Conservation (phyloP, 2,113 vertebrate genomes). For the Rissa tridactyla region DNA sequence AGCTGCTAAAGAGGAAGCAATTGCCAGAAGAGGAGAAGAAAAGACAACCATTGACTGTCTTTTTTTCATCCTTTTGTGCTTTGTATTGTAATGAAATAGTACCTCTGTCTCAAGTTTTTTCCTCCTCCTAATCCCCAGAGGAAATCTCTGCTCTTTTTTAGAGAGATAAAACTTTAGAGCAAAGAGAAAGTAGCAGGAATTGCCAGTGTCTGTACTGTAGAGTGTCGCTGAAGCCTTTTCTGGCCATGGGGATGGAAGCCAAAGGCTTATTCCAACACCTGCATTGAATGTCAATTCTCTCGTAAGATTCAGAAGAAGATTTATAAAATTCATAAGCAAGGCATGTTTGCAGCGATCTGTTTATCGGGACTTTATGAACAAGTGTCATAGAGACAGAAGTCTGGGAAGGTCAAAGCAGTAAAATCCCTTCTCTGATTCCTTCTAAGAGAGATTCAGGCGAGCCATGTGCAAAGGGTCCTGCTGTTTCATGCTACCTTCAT, state of each 20-base stretch:
- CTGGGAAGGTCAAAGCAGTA: conserved; percentile 42
- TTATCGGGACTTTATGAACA: neutral
- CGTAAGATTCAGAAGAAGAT: neutral
- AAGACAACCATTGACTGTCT: neutral
- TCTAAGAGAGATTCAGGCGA: neutral
- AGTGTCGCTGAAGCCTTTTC: conserved; percentile 67
- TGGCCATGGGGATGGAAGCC: neutral
- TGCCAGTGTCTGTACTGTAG: neutral
- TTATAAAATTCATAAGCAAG: neutral
- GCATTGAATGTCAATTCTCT: conserved; percentile 30
- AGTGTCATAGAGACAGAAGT: conserved; percentile 15
- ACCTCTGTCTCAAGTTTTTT: conserved; percentile 24
- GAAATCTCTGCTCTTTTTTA: conserved; percentile 70
- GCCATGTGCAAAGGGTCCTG: neutral
- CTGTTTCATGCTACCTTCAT: neutral
- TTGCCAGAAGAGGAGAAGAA: neutral
- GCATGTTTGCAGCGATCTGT: neutral
- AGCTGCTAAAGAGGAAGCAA: neutral
- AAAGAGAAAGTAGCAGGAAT: conserved; percentile 57
- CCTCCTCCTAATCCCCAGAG: conserved; percentile 52
- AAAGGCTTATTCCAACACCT: conserved; percentile 53
- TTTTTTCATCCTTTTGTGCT: conserved; percentile 13
- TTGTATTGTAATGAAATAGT: conserved; percentile 41
- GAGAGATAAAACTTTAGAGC: conserved; percentile 56
- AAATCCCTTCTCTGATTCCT: neutral